Evolutionary conservation across 2,888 invertebrate genomes (phyloP), one percentile per base, ranked within the genome.

Genomic region (Spilarctia lutea): DNA sequence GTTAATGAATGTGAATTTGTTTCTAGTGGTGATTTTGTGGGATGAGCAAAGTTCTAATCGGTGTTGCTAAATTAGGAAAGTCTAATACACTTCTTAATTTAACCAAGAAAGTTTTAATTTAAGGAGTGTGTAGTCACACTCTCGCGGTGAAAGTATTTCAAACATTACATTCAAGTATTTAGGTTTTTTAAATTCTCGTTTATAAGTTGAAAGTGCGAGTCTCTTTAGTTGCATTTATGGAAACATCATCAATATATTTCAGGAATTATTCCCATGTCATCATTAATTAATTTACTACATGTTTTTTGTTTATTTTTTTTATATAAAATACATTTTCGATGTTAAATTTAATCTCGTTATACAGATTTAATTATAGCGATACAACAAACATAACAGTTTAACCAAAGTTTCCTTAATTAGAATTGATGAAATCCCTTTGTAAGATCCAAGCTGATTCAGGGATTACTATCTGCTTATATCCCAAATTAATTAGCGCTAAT

Each of bases 401-500:
- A 10, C 77, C 69, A 71, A 81, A 80, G 72, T 78, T 79, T 74
- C 74, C 66, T 63, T 70, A 75, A 39, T 76, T 65, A 56, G 66
- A 77, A 68, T 71, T 79, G 78, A 81, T 74, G 77, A 79, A 80
- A 84, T 27, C 72, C 77, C 52, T 56, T 60, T 66, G 65, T 71
- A 66, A 80, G 74, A 82, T 84, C 82, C 68, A 80, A 76, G 52
- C 74, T 73, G 81, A 81, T 82, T 77, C 70, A 33, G 67, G 78
- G 83, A 82, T 84, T 82, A 83, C 75, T 81, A 77, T 80, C 79
- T 81, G 74, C 80, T 83, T 80, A 78, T 77, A 85, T 81, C 79
- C 81, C 79, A 82, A 85, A 82, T 81, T 83, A 85, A 85, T 85
- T 85, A 80, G 74, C 78, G 78, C 76, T 82, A 82, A 85, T 85